phyloP scores from a whole-genome alignment of 2,113 vertebrate species.

The Raphicerus campestris region DNA sequence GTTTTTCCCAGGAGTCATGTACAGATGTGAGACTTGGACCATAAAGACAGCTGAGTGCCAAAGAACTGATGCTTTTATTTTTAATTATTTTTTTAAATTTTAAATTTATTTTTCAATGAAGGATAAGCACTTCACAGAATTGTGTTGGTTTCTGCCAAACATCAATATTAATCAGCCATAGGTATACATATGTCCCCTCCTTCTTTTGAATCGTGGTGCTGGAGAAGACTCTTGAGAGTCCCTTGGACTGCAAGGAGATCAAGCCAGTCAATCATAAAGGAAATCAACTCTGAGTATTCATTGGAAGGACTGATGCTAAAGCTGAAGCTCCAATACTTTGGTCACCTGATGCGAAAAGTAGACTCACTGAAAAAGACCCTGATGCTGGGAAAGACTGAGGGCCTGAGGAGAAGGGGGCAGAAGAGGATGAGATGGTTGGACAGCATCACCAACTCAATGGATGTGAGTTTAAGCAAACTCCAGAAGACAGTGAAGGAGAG shows the following conservation, averaged over 20 bases:
- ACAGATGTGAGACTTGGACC: background rate
- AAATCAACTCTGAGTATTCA: background rate
- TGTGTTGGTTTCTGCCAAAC: background rate
- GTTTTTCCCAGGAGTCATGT: background rate
- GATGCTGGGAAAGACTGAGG: background rate
- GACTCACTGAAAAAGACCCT: background rate
- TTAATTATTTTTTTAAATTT: background rate
- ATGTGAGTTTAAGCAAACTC: background rate
- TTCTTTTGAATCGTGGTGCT: background rate
- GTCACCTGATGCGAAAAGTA: background rate
- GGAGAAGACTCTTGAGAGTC: background rate
- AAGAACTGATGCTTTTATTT: background rate
- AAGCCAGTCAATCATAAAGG: background rate
- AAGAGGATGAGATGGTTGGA: background rate
- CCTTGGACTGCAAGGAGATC: background rate
- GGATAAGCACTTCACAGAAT: background rate
- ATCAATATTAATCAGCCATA: background rate
- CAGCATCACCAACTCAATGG: background rate
- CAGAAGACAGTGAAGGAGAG: background rate
- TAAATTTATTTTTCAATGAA: background rate
- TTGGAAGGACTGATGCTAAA: background rate
- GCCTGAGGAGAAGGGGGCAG: background rate
- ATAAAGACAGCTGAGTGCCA: background rate
- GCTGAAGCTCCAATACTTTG: background rate
- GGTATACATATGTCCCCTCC: background rate